A percentile compares a stretch with the other conserved stretches of the same genome.
phyloP scores from a whole-genome alignment of 2,797 vertebrate genomes.

The Artibeus jamaicensis region DNA sequence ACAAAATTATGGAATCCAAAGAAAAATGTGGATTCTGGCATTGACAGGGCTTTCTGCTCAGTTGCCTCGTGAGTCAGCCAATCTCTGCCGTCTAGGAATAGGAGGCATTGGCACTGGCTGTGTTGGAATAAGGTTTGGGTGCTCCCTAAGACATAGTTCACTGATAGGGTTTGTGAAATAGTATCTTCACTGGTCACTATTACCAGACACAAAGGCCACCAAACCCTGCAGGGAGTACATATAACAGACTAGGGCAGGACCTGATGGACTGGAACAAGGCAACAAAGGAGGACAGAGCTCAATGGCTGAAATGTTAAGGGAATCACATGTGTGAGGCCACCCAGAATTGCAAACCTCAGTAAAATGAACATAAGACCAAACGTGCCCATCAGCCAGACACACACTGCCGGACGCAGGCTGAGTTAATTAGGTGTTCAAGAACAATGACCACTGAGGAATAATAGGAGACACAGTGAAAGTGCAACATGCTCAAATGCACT shows the following conservation, averaged over 20 bases:
- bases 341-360: background rate
- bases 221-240: background rate
- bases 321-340: accelerated
- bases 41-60: background rate
- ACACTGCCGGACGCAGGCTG: background rate
- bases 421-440: background rate
- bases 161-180: background rate
- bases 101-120: background rate
- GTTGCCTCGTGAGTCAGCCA: too few relatives aligned
- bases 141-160: background rate
- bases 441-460: background rate
- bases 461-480: background rate
- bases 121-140: background rate
- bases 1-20: background rate
- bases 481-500: background rate
- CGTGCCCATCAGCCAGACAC: accelerated
- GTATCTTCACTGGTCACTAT: background rate
- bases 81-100: background rate
- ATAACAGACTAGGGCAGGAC: background rate
- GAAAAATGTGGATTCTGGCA: background rate
- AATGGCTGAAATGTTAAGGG: background rate
- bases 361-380: background rate
- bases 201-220: background rate
- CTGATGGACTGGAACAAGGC: background rate
- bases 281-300: too few relatives aligned